Evolutionary conservation across 2,113 vertebrate species (phyloP), one percentile per base, ranked within the genome.

Genomic region (Meles meles): DNA sequence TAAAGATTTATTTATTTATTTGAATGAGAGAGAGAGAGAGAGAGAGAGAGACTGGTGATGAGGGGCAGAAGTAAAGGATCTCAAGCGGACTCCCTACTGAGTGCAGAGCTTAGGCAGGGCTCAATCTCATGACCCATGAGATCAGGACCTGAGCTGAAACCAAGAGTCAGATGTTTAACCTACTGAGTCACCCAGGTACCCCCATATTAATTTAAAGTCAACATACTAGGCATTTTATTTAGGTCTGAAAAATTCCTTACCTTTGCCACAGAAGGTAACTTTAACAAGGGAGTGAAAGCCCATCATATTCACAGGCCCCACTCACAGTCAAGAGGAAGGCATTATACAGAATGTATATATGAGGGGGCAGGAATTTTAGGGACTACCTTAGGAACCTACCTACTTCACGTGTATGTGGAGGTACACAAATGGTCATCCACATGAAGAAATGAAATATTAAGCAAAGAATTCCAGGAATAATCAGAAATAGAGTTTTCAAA

Each of bases 381-480:
- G 25, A 11, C 20, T 72, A 12, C 17, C 12, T 44, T 55, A 72
- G 88, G 44, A 80, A 44, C 55, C 8, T 29, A 5, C 4, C n/a
- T 49, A 57, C 11, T 80, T 7, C 37, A 83, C n/a, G 31, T 65
- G 1, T 55, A 47, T 39, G 21, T 14, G 2, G 6, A 90, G 65
- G 12, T 3, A 9, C 34, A 27, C 6, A 3, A 8, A 20, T 7
- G 12, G 17, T 12, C 15, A 11, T 29, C 5, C 18, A 42, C 42
- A 52, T 7, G 27, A 63, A 76, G 49, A 71, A 82, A 76, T 52
- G 59, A 5, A 23, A 25, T 44, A 39, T 29, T 37, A 77, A 85
- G 44, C 2, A 96, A 76, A 71, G 37, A 34, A 93, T 61, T 65
- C 72, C 59, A 25, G 52, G 39, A 92, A 83, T 49, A 11, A 57